Evolutionary conservation across 2,888 invertebrate genomes (phyloP).

Genomic region (Lithophane socia): DNA sequence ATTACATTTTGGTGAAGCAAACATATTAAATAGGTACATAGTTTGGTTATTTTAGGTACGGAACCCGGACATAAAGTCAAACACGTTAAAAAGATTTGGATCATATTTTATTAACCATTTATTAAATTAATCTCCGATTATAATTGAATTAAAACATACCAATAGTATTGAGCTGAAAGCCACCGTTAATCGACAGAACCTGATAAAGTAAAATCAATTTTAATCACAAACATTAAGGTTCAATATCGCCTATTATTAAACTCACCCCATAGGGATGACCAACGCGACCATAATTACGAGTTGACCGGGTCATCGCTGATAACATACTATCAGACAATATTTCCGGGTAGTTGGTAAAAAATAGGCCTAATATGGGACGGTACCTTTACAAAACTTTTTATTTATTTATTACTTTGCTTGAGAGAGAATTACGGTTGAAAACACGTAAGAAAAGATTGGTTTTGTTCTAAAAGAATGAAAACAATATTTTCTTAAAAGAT

Average conservation of each 20-base stretch:
- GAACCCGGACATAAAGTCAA: neutral
- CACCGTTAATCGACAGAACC: neutral
- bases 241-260: slow-evolving; percentile 18
- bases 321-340: slow-evolving; percentile 37
- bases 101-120: neutral
- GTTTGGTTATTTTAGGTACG: neutral
- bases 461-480: neutral
- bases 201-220: slow-evolving; percentile 12
- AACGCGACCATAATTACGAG: slow-evolving; percentile 37
- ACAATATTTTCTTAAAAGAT: too few species aligned
- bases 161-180: slow-evolving; percentile 5
- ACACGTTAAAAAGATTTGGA: neutral
- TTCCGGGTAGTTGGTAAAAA: slow-evolving; percentile 30
- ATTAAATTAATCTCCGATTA: neutral
- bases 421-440: neutral
- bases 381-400: neutral
- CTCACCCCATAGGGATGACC: slow-evolving; percentile 30
- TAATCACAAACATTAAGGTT: neutral
- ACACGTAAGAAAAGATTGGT: neutral
- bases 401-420: slow-evolving; percentile 1
- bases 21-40: neutral
- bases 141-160: slow-evolving; percentile 4
- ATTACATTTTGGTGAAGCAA: slow-evolving; percentile 6
- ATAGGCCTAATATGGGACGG: neutral
- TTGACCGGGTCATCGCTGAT: slow-evolving; percentile 53